Conservation (phyloP, 1,140 invertebrate genomes). For the Steinernema khuongi region DNA sequence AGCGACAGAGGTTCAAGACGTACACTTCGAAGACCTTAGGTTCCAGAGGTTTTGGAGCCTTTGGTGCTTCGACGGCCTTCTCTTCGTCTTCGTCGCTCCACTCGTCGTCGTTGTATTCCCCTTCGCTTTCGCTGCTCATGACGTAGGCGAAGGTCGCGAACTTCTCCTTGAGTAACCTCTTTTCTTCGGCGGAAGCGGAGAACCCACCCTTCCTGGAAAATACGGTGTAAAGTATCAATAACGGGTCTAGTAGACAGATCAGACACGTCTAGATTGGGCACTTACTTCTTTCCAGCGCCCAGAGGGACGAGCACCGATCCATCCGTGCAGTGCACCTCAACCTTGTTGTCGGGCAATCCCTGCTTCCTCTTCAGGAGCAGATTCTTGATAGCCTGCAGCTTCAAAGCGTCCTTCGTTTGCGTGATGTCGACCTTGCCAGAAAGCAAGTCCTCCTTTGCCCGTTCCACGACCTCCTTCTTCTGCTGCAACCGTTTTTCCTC, state of each 20-base stretch:
- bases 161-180: slow-evolving; percentile 11
- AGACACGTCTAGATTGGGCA: slow-evolving; percentile 1
- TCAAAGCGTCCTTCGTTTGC: background rate
- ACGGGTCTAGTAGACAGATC: slow-evolving; percentile 27
- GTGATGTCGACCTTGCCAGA: background rate
- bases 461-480: background rate
- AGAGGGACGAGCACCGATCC: slow-evolving; percentile 17
- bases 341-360: background rate
- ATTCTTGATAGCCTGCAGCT: slow-evolving; percentile 20
- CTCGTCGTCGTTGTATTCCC: slow-evolving; percentile 26
- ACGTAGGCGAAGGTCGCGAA: slow-evolving; percentile 21
- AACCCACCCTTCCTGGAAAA: slow-evolving; percentile 15
- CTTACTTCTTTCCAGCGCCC: slow-evolving; percentile 7
- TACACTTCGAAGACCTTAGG: background rate
- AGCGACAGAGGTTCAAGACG: background rate
- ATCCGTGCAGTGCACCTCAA: background rate
- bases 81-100: slow-evolving; percentile 33
- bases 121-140: slow-evolving; percentile 18
- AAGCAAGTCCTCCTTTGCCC: background rate
- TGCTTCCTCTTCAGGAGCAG: background rate
- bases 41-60: background rate
- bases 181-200: background rate
- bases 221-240: no score
- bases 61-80: background rate
- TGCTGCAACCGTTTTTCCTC: slow-evolving; percentile 14